Evolutionary conservation across 2,113 vertebrate genomes (phyloP), one percentile per base, ranked within the genome.

Genomic region (Spea bombifrons): DNA sequence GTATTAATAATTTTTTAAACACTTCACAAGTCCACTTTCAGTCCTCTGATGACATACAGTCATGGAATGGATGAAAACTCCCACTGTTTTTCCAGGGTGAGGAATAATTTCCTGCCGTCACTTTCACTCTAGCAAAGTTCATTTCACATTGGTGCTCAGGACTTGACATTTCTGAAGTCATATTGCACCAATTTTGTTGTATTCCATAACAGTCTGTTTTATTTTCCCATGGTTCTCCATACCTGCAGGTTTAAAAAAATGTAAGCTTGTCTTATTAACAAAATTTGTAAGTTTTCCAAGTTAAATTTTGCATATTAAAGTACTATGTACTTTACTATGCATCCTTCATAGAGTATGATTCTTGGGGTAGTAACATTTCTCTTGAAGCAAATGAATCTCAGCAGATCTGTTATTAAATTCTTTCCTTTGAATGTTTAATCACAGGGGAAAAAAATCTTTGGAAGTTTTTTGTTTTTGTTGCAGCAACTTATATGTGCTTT

Each of bases 31-130:
- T 30, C 30, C 30, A 30, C 30, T 30, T 30, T 30, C 30, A 30
- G 30, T 30, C 30, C 30, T 30, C 30, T 30, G 30, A 5, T n/a
- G 17, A n/a, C 67, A n/a, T 65, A 78, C 61, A 71, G 68, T 78
- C 46, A 65, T 10, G 68, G 30, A 64, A 65, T 30, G 30, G 8
- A 44, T 17, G 3, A 55, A 78, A 78, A 3, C 10, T 12, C 15
- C 43, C 10, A 15, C 68, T 78, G 2, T 4, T 55, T 78, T 15
- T 66, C 76, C 76, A 78, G 49, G 6, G 2, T 12, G 76, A 78
- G 7, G 5, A 44, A 12, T n/a, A 17, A 7, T 78, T 66, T 45
- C 16, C 30, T 16, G 48, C 7, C 6, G 3, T 63, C 2, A 30
- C 57, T 66, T 7, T 71, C 7, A 78, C 69, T 47, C 9, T 16